phyloP scores from a whole-genome alignment of 2,888 invertebrate genomes.

The Lathronympha strigana region DNA sequence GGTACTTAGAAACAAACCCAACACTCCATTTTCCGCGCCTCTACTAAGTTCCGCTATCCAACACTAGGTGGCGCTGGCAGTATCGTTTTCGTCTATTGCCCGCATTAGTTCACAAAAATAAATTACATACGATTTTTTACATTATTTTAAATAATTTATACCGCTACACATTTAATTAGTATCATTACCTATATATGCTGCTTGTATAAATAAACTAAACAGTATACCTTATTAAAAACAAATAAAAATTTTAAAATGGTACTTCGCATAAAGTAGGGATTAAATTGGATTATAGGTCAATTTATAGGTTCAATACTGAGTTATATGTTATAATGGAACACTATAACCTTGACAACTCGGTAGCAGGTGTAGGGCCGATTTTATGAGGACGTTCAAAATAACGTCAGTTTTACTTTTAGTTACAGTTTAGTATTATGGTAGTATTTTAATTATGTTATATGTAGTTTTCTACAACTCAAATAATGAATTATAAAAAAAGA shows the following conservation, averaged over 20 bases:
- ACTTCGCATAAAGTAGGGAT: conserved; percentile 24
- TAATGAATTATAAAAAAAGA: too few relatives aligned
- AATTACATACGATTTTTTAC: too few relatives aligned
- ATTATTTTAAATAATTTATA: too few relatives aligned
- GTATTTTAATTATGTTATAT: neutral
- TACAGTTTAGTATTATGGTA: neutral
- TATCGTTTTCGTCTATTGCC: conserved; percentile 47
- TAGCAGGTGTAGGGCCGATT: conserved; percentile 34
- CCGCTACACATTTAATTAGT: too few relatives aligned
- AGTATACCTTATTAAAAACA: neutral
- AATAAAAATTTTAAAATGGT: conserved; percentile 7
- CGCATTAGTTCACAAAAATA: too few relatives aligned
- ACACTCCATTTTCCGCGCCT: neutral
- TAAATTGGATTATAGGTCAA: conserved; percentile 30
- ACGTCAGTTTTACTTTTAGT: conserved; percentile 30
- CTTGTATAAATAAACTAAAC: neutral
- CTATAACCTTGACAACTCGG: conserved; percentile 27
- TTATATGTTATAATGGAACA: conserved; percentile 34
- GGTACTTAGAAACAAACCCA: conserved; percentile 6
- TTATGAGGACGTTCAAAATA: conserved; percentile 33
- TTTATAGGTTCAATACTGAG: conserved; percentile 33
- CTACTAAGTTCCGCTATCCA: conserved; percentile 62
- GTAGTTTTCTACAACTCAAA: neutral
- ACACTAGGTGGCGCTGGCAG: conserved; percentile 64
- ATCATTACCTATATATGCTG: neutral